These are phyloP conservation scores for Pterobdella sp. DNA, from an alignment of 2,888 invertebrate species.

Conservation along the genomic window DNA sequence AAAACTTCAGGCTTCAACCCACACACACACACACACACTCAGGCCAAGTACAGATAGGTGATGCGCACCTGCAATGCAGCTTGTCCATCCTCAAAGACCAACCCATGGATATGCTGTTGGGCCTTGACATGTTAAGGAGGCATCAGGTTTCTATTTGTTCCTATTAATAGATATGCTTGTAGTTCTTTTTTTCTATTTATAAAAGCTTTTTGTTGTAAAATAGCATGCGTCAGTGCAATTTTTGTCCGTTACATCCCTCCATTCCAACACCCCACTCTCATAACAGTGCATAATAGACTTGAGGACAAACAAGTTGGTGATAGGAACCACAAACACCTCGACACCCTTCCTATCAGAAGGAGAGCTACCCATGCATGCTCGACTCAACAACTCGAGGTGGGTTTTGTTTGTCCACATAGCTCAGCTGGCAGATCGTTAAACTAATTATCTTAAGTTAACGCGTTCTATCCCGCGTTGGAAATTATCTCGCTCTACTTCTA, in stretches of 20 bases:
- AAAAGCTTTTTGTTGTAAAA: background rate
- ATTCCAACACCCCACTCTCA: background rate
- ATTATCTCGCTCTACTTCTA: too few relatives aligned
- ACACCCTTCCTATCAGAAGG: constrained; percentile 77
- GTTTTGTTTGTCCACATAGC: too few relatives aligned
- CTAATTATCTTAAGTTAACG: too few relatives aligned
- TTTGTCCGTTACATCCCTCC: background rate
- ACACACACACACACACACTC: background rate
- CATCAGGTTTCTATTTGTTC: constrained; percentile 67
- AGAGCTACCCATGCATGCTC: constrained; percentile 72
- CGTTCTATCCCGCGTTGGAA: too few relatives aligned
- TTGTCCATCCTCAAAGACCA: constrained; percentile 93
- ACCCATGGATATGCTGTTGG: constrained; percentile 95
- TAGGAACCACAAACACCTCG: constrained; percentile 87
- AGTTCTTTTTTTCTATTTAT: background rate
- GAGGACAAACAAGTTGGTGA: constrained; percentile 73
- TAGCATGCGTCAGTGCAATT: background rate
- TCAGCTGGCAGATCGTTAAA: too few relatives aligned
- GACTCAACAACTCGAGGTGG: constrained; percentile 56
- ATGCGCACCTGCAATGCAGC: constrained; percentile 84
- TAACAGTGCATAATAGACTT: constrained; percentile 79
- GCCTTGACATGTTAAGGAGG: constrained; percentile 90
- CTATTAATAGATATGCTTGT: background rate
- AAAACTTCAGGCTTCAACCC: background rate
- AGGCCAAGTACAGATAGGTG: constrained; percentile 83